Evolutionary conservation across 2,888 invertebrate genomes (phyloP), one percentile per base, ranked within the genome.

Genomic region (Camponotus fellah): DNA sequence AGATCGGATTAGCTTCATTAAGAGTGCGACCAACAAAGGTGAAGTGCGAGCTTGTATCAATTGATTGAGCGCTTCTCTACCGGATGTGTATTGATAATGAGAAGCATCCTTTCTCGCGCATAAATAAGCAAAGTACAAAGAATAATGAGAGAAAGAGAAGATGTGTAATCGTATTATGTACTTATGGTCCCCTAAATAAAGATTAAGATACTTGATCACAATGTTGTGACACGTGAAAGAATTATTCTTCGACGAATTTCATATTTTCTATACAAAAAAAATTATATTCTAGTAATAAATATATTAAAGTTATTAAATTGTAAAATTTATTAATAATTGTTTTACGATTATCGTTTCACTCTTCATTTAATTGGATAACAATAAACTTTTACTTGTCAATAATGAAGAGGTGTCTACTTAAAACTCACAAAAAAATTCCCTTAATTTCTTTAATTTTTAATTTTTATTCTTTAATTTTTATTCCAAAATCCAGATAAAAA

Each of bases 1-100:
- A 81, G 75, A 80, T 84, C 69, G 82, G 84, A 87, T 85, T 83
- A 84, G 76, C 82, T 66, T 40, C 66, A 82, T 49, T 83, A 66
- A 68, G 62, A 62, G 40, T n/a, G 32, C 49, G 43, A 79, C 58
- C 40, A 21, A 37, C 68, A 37, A 32, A 58, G 43, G 58, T 71
- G 32, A 79, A 60, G 46, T 34, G 21, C 43, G 17, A 79, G 46
- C 58, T 71, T 71, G 58, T 60, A 49, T 17, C 58, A 58, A 37
- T 58, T 37, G 14, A 17, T 34, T 43, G 21, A 21, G 21, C 58
- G 58, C 10, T 58, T 60, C 49, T 17, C n/a, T 49, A 46, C 12
- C 56, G 46, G 32, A 46, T 53, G 75, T 81, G 62, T 53, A 72
- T 58, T 72, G 60, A 72, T 56, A 46, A 62, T 60, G 72, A 53